Evolutionary conservation across 2,888 invertebrate species (phyloP).

Genomic region (Brachycybe producta): DNA sequence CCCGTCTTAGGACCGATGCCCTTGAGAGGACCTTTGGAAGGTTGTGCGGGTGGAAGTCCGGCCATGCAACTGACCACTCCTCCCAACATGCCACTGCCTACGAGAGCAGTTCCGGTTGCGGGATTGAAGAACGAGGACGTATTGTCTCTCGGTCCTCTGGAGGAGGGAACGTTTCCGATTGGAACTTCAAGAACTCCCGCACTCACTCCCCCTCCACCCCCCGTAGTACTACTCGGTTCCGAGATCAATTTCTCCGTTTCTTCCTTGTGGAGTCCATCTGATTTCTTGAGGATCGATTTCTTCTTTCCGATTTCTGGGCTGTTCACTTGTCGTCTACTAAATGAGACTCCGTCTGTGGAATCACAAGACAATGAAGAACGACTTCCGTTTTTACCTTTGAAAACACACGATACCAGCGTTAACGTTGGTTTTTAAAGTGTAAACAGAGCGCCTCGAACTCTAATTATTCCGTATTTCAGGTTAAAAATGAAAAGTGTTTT

Average conservation of each 20-base stretch:
- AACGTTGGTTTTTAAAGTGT: too few species aligned
- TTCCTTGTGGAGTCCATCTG: slow-evolving; percentile 45
- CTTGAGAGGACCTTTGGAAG: slow-evolving; percentile 9
- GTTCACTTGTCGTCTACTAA: slow-evolving; percentile 23
- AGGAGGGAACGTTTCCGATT: slow-evolving; percentile 21
- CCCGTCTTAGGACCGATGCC: slow-evolving; percentile 24
- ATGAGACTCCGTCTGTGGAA: slow-evolving; percentile 13
- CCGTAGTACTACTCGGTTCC: slow-evolving; percentile 31
- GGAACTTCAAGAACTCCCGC: slow-evolving; percentile 32
- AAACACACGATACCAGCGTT: not conserved
- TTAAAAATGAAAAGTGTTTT: too few species aligned
- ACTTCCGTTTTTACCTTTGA: slow-evolving; percentile 15
- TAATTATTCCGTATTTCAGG: too few species aligned
- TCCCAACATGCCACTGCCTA: slow-evolving; percentile 3
- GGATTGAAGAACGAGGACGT: not conserved
- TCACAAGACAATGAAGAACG: slow-evolving; percentile 16
- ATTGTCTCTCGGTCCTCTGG: not conserved
- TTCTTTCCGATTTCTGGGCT: slow-evolving; percentile 40
- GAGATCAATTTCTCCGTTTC: slow-evolving; percentile 62
- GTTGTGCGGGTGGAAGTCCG: not conserved
- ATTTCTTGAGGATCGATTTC: slow-evolving; percentile 64
- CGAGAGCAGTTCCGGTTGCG: slow-evolving; percentile 8
- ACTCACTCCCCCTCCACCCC: slow-evolving; percentile 19
- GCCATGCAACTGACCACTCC: slow-evolving; percentile 11
- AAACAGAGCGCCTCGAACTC: too few species aligned